A percentile compares a stretch with the other conserved stretches of the same genome.
These are phyloP conservation scores for Phytoseiulus persimilis DNA, from an alignment of 2,888 invertebrate species.

Conservation along the genomic window DNA sequence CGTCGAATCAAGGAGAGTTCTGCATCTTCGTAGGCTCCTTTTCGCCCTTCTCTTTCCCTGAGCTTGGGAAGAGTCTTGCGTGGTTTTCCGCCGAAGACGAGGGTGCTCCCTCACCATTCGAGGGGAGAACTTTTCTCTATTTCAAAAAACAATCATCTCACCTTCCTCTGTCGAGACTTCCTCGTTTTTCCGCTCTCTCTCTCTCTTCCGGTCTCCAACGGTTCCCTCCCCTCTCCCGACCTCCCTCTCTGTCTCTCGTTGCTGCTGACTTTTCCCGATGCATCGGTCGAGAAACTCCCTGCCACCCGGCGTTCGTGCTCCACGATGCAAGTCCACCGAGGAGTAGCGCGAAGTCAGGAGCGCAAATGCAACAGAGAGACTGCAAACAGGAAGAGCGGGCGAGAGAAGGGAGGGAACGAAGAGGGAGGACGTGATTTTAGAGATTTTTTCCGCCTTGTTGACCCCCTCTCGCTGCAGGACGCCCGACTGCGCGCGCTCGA, in stretches of 20 bases:
- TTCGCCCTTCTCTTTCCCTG: no score
- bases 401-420: not conserved
- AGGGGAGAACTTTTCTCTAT: no score
- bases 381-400: not conserved
- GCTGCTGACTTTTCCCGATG: not conserved
- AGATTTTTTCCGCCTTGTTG: not conserved
- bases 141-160: no score
- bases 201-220: not conserved
- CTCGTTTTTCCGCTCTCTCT: not conserved
- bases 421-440: not conserved
- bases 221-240: no score
- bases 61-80: no score
- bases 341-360: not conserved
- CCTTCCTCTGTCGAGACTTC: not conserved
- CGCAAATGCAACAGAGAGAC: not conserved
- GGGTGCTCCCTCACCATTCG: no score
- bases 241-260: not conserved
- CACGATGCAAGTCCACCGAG: not conserved
- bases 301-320: no score
- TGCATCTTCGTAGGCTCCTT: no score
- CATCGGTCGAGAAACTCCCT: not conserved
- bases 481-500: conserved; percentile 77
- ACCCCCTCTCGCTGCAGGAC: conserved; percentile 63
- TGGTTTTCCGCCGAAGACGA: no score
- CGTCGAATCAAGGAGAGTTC: no score